Evolutionary conservation across 2,113 vertebrate genomes (phyloP), one percentile per base, ranked within the genome.

Genomic region (Silurus asotus): DNA sequence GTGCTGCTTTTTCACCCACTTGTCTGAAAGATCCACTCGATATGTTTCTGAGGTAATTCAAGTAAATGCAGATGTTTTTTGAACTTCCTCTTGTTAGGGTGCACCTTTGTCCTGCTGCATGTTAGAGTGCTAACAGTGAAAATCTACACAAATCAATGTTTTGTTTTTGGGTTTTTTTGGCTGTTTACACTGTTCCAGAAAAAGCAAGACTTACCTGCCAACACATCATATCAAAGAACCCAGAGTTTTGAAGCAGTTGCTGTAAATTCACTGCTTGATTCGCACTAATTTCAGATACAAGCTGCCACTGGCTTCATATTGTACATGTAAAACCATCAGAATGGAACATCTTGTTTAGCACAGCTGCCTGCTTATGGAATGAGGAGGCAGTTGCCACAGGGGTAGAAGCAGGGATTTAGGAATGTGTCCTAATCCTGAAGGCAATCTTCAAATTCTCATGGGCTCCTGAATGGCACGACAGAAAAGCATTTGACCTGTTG

Each of bases 241-340:
- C 53, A 48, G 75, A 81, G 37, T 80, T 48, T 76, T 84, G 58
- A 67, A 55, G 72, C 61, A 48, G 49, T 51, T 49, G 37, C 76
- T 76, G 62, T 25, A 82, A 62, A 72, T 10, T 79, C 28, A 37
- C 88, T 19, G 85, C 65, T 61, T 85, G 59, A 84, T 81, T 61
- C 28, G 5, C 72, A 17, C 59, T 58, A n/a, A 25, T 74, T 61
- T 75, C 64, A 59, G 83, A 61, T 72, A 79, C 8, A 72, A 64
- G 62, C 64, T 48, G 51, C 84, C 59, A 14, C 55, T 20, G 74
- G 75, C 49, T 74, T 84, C 48, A 45, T 53, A 86, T 81, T 61
- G 49, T 81, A 90, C 79, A 79, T 88, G 87, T 62, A 88, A 88
- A 88, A 37, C 78, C 51, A 19, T 88, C 77, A 75, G 69, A 87